Evolutionary conservation across 53 echinoderm and acorn worm genomes (phyloP), one percentile per base, ranked within the genome.

Genomic region (Astropecten irregularis): DNA sequence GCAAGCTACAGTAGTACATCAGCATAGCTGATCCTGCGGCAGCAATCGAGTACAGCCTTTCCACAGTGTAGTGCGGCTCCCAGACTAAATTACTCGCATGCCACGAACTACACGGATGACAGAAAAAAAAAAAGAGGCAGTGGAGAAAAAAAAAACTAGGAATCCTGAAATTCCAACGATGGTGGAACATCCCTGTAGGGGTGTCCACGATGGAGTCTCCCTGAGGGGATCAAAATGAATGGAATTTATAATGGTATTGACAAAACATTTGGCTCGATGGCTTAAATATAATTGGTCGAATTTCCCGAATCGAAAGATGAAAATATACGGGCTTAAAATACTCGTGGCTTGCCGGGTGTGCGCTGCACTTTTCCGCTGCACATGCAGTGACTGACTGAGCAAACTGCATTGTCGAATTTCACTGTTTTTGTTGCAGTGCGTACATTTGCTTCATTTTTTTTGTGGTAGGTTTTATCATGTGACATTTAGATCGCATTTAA

Each of bases 151-250:
- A 27, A 29, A 31, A 10, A 22, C 33, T 35, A n/a, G 36, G 36
- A 38, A 76, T 59, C 59, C 76, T 76, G 59, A 76, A 76, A 76
- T 76, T 58, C 76, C 76, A 38, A 59, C 59, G 7, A 42, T 40
- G 76, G 60, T 76, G 76, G 76, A 40, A 76, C 76, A 76, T 59
- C 76, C 76, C 76, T 59, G 76, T 76, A 76, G 76, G 76, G 76
- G 57, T 76, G 76, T 76, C 42, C 76, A 59, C 27, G 34, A 9
- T 21, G 23, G 14, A 23, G 2, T 15, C 14, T 76, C 76, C 76
- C 76, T 76, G 76, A 76, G 76, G 76, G 76, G 76, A 76, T 58
- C 40, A 76, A 57, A 57, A 76, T 76, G 76, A 76, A 76, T 76
- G 76, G 76, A 76, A 76, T 76, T 76, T 76, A 37, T 59, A 76